phyloP scores from a whole-genome alignment of 2,888 invertebrate species.

The Tineola bisselliella region DNA sequence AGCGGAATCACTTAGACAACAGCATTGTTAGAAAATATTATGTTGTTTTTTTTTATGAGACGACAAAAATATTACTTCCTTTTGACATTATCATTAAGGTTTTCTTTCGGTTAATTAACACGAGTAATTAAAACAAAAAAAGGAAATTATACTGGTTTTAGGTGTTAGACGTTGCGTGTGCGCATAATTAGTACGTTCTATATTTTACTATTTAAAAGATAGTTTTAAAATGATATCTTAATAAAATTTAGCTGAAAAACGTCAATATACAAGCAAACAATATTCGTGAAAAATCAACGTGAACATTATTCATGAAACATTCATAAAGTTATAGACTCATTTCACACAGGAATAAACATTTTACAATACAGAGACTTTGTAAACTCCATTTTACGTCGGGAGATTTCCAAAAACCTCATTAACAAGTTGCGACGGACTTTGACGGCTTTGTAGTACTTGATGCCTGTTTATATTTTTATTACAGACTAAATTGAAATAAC shows the following conservation, averaged over 20 bases:
- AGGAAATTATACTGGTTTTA: too few species aligned
- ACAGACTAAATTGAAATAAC: too few species aligned
- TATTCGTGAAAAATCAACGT: background rate
- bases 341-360: constrained; percentile 6
- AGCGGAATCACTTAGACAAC: constrained; percentile 42
- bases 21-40: constrained; percentile 2
- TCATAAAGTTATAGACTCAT: constrained; percentile 5
- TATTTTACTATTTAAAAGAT: too few species aligned
- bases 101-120: background rate
- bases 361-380: constrained; percentile 1
- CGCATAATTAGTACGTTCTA: too few species aligned
- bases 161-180: too few species aligned
- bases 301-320: background rate
- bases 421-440: background rate
- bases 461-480: too few species aligned
- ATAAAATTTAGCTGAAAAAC: too few species aligned
- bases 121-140: too few species aligned
- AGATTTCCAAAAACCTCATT: constrained; percentile 6
- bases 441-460: too few species aligned
- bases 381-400: constrained; percentile 9
- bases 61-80: background rate
- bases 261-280: background rate
- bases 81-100: background rate
- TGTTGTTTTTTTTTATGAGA: background rate
- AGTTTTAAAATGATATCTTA: too few species aligned